Evolutionary conservation across 2,888 invertebrate genomes (phyloP), one percentile per base, ranked within the genome.

Genomic region (Tenthredo livida): DNA sequence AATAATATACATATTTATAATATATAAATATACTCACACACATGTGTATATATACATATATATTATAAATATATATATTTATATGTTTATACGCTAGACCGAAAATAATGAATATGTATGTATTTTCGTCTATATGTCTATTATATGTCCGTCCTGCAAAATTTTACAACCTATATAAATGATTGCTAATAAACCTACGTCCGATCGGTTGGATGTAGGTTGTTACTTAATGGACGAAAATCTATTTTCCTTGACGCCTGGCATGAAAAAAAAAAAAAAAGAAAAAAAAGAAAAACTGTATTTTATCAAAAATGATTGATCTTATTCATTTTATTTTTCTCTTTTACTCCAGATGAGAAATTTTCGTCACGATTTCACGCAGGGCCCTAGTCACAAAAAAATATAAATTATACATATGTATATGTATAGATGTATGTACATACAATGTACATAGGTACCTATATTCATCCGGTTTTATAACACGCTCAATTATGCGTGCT

Each of bases 181-280:
- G 2, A 54, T 54, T 54, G 54, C 17, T 54, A 54, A n/a, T 54
- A 54, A n/a, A 54, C n/a, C 54, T 25, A 61, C 25, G 10, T 61
- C 61, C 61, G 10, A 21, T 70, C n/a, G 72, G 72, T 73, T 73
- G 40, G 40, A n/a, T 54, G 54, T 10, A 33, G 70, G 70, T 72
- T 40, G 70, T 40, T n/a, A n/a, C n/a, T n/a, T n/a, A 72, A 54
- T 54, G 50, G 77, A 50, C 33, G 33, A 17, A 77, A 50, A 77
- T 77, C 29, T 54, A 17, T 85, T 86, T 86, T 84, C 86, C 86
- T 84, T 86, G 85, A 84, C 86, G 67, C 65, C 86, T 87, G 87
- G 84, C 43, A 29, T 54, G 15, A 72, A 58, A 65, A n/a, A n/a
- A n/a, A n/a, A n/a, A n/a, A n/a, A n/a, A n/a, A n/a, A n/a, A n/a